Evolutionary conservation across 2,797 vertebrate species (phyloP), one percentile per base, ranked within the genome.

Genomic region (Premnoplex brunnescens): DNA sequence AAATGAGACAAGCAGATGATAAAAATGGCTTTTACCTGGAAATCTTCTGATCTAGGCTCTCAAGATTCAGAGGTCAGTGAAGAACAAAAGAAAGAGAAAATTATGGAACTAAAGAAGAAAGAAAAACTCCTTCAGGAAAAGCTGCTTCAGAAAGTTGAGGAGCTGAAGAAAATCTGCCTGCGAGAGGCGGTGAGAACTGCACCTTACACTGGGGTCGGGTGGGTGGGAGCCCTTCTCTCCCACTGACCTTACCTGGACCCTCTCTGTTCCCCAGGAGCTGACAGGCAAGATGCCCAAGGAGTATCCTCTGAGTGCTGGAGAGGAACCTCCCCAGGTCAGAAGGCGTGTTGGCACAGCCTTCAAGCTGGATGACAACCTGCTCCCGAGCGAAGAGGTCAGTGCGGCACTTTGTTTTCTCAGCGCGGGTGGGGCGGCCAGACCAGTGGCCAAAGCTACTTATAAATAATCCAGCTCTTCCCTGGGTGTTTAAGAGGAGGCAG

Each of bases 1-100:
- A 56, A 60, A 21, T 4, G 2, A 68, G 8, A 14, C 32, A 51
- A 21, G 18, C 10, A 63, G 27, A 8, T 34, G 8, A 4, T 56
- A 83, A 88, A 67, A 94, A 55, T 5, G 26, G 21, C 56, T 46
- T 59, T 85, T 60, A 24, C 22, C 26, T 74, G 27, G 39, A 88
- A 74, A 34, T 41, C n/a, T 14, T 66, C 46, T 86, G 68, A 90
- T 44, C 60, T 95, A 99, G 99, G 98, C 95, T 99, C 99, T 82
- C 98, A 98, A 69, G 99, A 99, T 95, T 99, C 98, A 2, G 99
- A 99, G 94, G 98, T 98, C 60, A 99, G 95, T 1, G 99, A 99
- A 74, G 99, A 99, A 51, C 99, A 99, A 89, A 99, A 99, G 97
- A 99, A 98, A 84, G 99, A 99, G 94, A 99, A 99, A 96, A 98